Percentiles rank a stretch among this genome's conserved stretches.
phyloP scores from a whole-genome alignment of 1,140 invertebrate genomes.

The Macrosteles quadrilineatus region DNA sequence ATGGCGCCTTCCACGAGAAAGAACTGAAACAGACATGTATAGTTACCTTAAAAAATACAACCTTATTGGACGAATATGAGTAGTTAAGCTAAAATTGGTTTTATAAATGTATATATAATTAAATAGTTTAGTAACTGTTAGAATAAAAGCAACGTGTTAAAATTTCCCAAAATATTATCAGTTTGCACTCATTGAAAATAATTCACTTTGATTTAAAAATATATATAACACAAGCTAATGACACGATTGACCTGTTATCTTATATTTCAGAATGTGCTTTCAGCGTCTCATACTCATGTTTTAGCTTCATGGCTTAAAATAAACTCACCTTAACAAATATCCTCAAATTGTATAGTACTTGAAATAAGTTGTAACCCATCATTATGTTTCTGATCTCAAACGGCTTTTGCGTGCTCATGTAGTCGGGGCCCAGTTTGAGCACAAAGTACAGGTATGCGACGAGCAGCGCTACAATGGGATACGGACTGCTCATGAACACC shows the following conservation, averaged over 20 bases:
- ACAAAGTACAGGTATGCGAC: constrained; percentile 55
- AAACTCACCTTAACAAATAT: constrained; percentile 58
- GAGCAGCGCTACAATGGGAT: constrained; percentile 57
- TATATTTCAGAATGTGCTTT: no score
- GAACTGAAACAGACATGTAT: constrained; percentile 25
- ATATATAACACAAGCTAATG: no score
- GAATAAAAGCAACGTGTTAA: no score
- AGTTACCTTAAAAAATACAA: no score
- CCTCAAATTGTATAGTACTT: constrained; percentile 63
- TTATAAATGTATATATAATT: neutral
- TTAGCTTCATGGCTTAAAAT: no score
- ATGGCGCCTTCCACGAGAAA: constrained; percentile 24
- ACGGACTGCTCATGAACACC: constrained; percentile 62
- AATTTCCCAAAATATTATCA: no score
- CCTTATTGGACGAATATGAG: neutral
- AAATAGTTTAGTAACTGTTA: neutral
- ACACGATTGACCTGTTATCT: no score
- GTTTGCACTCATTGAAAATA: no score
- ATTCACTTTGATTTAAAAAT: no score
- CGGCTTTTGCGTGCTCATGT: constrained; percentile 62
- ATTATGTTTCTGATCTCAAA: constrained; percentile 59
- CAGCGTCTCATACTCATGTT: no score
- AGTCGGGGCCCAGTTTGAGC: constrained; percentile 53
- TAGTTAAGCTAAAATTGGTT: neutral
- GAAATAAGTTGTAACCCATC: constrained; percentile 61